A percentile compares a stretch with the other conserved stretches of the same genome.
Conservation (phyloP, 2,888 invertebrate species). For the Apeira syringaria region DNA sequence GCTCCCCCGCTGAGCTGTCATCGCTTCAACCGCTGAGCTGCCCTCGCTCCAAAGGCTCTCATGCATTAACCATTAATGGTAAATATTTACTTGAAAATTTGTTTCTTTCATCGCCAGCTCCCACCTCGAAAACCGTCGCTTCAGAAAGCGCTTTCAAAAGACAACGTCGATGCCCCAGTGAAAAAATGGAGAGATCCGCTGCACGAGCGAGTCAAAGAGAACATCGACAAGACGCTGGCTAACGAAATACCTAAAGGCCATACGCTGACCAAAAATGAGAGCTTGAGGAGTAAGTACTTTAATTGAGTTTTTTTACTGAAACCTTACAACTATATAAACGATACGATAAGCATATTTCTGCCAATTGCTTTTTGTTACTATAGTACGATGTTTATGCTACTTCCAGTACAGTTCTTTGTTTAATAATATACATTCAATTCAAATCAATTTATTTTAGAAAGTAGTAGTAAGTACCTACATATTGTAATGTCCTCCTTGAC, state of each 20-base stretch:
- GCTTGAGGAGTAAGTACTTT: conserved; percentile 73
- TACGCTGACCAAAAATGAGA: conserved; percentile 78
- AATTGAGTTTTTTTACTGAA: neutral
- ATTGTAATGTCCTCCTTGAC: too few species aligned
- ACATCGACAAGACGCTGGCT: conserved; percentile 76
- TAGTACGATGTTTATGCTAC: too few species aligned
- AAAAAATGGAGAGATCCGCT: conserved; percentile 81
- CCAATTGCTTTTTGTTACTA: too few species aligned
- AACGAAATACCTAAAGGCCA: conserved; percentile 79
- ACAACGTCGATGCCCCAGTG: conserved; percentile 57
- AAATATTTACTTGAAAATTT: neutral
- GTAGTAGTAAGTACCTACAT: too few species aligned
- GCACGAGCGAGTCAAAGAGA: conserved; percentile 78
- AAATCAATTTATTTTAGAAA: too few species aligned
- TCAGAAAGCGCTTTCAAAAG: conserved; percentile 74
- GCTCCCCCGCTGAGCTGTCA: too few species aligned
- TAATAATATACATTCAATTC: too few species aligned
- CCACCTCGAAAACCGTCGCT: conserved; percentile 75
- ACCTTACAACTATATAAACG: too few species aligned
- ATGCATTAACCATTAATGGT: neutral
- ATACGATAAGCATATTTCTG: too few species aligned
- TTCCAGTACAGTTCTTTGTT: too few species aligned
- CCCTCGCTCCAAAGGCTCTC: too few species aligned
- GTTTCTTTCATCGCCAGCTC: conserved; percentile 49
- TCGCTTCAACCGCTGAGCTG: too few species aligned